Conservation (phyloP, 1,140 invertebrate genomes). For the Rhopalosiphum maidis region DNA sequence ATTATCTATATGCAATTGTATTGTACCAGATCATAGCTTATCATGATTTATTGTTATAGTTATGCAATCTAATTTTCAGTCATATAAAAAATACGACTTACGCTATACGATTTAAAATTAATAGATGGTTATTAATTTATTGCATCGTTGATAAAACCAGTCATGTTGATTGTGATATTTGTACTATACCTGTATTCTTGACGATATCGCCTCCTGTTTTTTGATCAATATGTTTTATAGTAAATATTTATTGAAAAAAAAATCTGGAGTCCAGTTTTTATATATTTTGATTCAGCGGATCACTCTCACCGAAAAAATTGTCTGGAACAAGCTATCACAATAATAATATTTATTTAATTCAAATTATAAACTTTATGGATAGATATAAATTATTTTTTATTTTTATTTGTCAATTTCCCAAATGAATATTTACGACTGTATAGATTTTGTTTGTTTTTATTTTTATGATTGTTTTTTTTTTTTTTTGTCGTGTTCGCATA, state of each 20-base stretch:
- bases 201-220: background rate
- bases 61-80: background rate
- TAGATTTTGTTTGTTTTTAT: background rate
- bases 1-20: background rate
- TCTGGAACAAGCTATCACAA: background rate
- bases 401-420: background rate
- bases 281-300: background rate
- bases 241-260: background rate
- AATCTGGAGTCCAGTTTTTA: background rate
- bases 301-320: background rate
- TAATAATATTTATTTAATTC: background rate
- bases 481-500: background rate
- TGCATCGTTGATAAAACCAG: background rate
- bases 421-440: background rate
- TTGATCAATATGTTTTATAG: background rate
- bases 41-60: too few species aligned
- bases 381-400: background rate
- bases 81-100: background rate
- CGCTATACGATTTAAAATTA: background rate
- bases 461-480: background rate
- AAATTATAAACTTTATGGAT: background rate
- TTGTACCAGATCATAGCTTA: too few species aligned
- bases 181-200: background rate
- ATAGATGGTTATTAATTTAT: background rate
- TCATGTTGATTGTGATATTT: background rate